These are phyloP conservation scores for Cardiocondyla obscurior DNA, from an alignment of 1,140 invertebrate species.

Conservation along the genomic window DNA sequence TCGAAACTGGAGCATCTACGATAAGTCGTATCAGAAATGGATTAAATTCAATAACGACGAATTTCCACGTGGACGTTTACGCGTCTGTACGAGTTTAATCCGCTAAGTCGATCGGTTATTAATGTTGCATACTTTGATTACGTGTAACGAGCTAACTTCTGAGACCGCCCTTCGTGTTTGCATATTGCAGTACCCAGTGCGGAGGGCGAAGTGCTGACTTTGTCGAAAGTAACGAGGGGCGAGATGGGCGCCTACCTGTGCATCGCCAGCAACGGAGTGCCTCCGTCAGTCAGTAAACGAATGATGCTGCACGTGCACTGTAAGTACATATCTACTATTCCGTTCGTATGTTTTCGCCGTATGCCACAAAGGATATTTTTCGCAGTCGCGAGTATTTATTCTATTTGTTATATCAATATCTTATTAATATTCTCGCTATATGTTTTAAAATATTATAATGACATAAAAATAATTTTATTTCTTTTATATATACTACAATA, in stretches of 20 bases:
- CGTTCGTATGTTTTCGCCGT: not conserved
- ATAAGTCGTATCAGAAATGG: not conserved
- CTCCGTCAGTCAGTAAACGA: slow-evolving; percentile 91
- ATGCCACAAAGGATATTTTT: slow-evolving; percentile 1
- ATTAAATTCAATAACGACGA: slow-evolving; percentile 2
- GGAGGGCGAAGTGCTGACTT: slow-evolving; percentile 90
- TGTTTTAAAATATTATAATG: not conserved
- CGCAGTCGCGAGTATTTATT: not conserved
- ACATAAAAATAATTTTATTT: too few relatives aligned
- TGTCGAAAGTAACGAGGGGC: slow-evolving; percentile 91
- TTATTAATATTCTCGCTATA: not conserved
- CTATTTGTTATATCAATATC: not conserved
- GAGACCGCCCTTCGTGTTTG: slow-evolving; percentile 29
- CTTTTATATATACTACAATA: too few relatives aligned
- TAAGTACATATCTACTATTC: slow-evolving; percentile 85
- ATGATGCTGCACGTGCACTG: slow-evolving; percentile 93
- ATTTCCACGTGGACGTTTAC: slow-evolving; percentile 13
- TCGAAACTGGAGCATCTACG: not conserved
- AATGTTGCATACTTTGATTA: slow-evolving; percentile 45
- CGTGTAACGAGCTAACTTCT: slow-evolving; percentile 23
- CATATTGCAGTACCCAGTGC: slow-evolving; percentile 85
- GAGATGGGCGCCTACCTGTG: slow-evolving; percentile 95
- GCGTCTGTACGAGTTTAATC: slow-evolving; percentile 6
- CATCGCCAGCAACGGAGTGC: slow-evolving; percentile 90
- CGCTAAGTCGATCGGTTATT: slow-evolving; percentile 26